Percentiles rank a stretch among this genome's conserved stretches.
phyloP scores from a whole-genome alignment of 2,797 vertebrate genomes.

The Typhlichthys subterraneus region DNA sequence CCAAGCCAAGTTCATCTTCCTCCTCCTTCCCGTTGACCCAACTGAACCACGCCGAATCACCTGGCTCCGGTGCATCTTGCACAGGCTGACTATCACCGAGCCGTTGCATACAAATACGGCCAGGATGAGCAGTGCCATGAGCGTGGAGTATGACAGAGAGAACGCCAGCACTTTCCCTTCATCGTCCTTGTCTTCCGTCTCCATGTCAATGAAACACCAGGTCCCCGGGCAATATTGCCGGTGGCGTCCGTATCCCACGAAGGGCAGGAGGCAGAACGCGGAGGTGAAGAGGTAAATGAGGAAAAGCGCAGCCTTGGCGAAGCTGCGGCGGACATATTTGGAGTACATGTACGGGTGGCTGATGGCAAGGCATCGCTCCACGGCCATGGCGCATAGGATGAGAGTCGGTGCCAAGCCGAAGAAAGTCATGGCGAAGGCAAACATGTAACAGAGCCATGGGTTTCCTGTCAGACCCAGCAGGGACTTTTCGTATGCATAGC shows the following conservation, averaged over 20 bases:
- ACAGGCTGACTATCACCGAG: conserved; percentile 85
- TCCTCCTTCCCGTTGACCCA: conserved; percentile 58
- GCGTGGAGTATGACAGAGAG: conserved; percentile 84
- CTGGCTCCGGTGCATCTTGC: conserved; percentile 86
- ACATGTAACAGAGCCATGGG: conserved; percentile 75
- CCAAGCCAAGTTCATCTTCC: conserved; percentile 73
- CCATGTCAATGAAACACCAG: conserved; percentile 92
- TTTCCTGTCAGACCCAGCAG: conserved; percentile 71
- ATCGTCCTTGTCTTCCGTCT: conserved; percentile 47
- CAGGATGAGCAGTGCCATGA: conserved; percentile 82
- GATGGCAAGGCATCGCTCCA: conserved; percentile 90
- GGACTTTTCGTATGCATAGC: conserved; percentile 78
- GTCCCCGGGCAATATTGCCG: conserved; percentile 89
- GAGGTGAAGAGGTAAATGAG: conserved; percentile 80
- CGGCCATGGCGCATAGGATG: conserved; percentile 87
- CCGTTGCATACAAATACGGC: conserved; percentile 85
- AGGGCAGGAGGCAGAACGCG: conserved; percentile 83
- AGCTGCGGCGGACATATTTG: conserved; percentile 75
- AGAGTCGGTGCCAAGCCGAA: conserved; percentile 87
- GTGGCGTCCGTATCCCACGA: conserved; percentile 79
- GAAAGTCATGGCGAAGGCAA: conserved; percentile 88
- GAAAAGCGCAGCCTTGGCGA: conserved; percentile 78
- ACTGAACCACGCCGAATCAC: conserved; percentile 75
- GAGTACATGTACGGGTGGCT: conserved; percentile 89
- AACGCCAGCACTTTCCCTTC: conserved; percentile 75